Percentiles rank a stretch among this genome's conserved stretches.
These are phyloP conservation scores for Chanos chanos DNA, from an alignment of 2,797 vertebrate genomes.

Conservation along the genomic window DNA sequence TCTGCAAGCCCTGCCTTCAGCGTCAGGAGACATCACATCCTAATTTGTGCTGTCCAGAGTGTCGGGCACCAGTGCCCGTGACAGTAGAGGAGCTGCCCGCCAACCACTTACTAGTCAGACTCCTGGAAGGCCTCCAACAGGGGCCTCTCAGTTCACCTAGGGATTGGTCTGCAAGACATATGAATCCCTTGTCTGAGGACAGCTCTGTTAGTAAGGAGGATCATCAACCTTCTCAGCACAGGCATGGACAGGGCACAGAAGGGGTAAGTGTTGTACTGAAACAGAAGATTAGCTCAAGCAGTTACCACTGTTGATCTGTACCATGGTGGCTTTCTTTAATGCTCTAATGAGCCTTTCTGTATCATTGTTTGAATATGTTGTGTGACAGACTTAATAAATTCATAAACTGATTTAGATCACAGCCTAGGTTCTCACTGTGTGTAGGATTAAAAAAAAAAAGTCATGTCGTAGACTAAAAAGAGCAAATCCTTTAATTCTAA, in stretches of 20 bases:
- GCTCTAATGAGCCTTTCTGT: too few relatives aligned
- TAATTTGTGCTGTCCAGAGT: conserved; percentile 85
- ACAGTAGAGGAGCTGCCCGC: conserved; percentile 83
- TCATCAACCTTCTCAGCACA: conserved; percentile 61
- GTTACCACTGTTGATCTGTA: too few relatives aligned
- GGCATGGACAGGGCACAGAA: conserved; percentile 61
- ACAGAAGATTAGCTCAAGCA: too few relatives aligned
- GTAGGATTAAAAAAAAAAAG: too few relatives aligned
- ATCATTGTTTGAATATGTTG: too few relatives aligned
- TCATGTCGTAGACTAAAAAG: too few relatives aligned
- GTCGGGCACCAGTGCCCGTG: conserved; percentile 71
- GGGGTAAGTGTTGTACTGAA: conserved; percentile 84
- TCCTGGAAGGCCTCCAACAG: conserved; percentile 76
- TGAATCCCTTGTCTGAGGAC: conserved; percentile 59
- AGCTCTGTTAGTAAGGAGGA: conserved; percentile 53
- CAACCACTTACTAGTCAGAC: conserved; percentile 80
- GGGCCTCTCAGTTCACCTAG: conserved; percentile 35
- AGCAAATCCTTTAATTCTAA: too few relatives aligned
- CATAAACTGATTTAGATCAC: too few relatives aligned
- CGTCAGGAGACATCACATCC: conserved; percentile 72
- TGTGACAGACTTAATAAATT: too few relatives aligned
- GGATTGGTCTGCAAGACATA: conserved; percentile 53
- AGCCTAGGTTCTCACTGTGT: too few relatives aligned
- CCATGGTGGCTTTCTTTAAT: too few relatives aligned
- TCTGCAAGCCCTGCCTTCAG: conserved; percentile 86